Conservation (phyloP, 2,113 vertebrate genomes). For the Nansenia antarctica region DNA sequence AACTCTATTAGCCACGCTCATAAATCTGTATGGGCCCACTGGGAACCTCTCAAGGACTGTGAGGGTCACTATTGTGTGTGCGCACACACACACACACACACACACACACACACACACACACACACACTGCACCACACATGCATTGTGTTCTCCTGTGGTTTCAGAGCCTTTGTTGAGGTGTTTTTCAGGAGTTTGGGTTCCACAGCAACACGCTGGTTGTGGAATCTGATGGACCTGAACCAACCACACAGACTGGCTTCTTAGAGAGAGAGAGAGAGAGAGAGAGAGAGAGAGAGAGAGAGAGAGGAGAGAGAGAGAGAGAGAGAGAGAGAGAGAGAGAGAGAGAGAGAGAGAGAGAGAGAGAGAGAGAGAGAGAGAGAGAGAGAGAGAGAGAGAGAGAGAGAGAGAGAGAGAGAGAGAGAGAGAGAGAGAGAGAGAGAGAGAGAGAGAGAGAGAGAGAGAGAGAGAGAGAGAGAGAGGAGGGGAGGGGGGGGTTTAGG, state of each 20-base stretch:
- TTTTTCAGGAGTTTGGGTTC: background rate
- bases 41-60: background rate
- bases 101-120: background rate
- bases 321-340: too few species aligned
- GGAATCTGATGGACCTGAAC: constrained; percentile 13
- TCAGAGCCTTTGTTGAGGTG: constrained; percentile 5
- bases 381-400: too few species aligned
- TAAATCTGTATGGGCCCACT: background rate
- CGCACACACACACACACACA: background rate
- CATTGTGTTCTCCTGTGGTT: background rate
- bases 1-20: background rate
- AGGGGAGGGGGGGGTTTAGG: too few species aligned
- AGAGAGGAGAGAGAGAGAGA: too few species aligned
- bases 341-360: too few species aligned
- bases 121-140: background rate
- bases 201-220: constrained; percentile 17
- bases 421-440: too few species aligned
- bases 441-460: too few species aligned
- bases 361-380: too few species aligned
- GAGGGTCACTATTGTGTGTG: background rate
- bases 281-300: too few species aligned
- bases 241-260: constrained; percentile 32
- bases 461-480: too few species aligned
- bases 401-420: too few species aligned
- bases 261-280: too few species aligned